Conservation (phyloP, 2,113 vertebrate species). For the Camelus bactrianus region DNA sequence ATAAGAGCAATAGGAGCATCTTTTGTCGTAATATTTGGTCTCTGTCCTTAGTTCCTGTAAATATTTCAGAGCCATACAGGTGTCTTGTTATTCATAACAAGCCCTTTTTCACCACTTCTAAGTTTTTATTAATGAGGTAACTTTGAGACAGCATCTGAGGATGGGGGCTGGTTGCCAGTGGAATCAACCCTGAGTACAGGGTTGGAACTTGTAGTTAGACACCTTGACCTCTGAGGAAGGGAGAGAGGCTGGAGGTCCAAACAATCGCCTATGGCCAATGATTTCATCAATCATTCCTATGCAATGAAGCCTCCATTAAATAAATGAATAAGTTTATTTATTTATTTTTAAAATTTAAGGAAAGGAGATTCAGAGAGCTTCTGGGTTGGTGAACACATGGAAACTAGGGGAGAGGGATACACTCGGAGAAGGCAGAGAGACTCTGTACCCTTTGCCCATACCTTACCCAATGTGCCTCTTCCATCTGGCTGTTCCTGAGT, state of each 20-base stretch:
- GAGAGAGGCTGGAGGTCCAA: neutral
- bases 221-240: neutral
- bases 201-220: neutral
- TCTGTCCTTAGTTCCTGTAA: neutral
- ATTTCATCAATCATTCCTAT: neutral
- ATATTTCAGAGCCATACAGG: neutral
- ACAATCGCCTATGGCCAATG: neutral
- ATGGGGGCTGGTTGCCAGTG: neutral
- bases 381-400: neutral
- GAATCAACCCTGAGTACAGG: neutral
- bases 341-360: no score
- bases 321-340: no score
- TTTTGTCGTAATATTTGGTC: neutral
- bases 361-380: neutral
- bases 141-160: neutral
- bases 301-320: neutral
- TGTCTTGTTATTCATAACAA: neutral
- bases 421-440: accelerated
- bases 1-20: neutral
- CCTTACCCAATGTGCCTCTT: neutral
- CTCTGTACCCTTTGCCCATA: neutral
- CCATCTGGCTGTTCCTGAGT: neutral
- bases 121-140: neutral
- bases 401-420: neutral
- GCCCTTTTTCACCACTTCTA: neutral